phyloP scores from a whole-genome alignment of 2,888 invertebrate species.

The Eledona agricola region DNA sequence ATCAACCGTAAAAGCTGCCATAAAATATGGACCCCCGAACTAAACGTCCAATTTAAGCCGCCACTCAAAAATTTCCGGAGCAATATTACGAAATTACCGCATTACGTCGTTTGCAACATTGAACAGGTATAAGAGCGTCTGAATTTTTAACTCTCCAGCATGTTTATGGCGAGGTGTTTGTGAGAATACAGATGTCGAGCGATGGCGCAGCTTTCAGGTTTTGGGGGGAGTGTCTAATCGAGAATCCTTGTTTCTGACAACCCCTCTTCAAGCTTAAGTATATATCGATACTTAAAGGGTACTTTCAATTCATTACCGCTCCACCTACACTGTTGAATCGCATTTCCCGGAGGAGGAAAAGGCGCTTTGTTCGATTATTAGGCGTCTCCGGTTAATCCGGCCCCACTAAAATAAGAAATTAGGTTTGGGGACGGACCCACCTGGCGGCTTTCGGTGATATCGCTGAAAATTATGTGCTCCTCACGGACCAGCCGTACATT shows the following conservation, averaged over 20 bases:
- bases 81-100: constrained; percentile 40
- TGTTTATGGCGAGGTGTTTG: constrained; percentile 48
- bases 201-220: constrained; percentile 38
- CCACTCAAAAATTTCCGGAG: constrained; percentile 31
- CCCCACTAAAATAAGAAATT: no score
- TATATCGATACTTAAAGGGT: constrained; percentile 54
- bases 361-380: constrained; percentile 27
- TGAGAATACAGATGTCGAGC: constrained; percentile 50
- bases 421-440: no score
- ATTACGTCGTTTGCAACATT: constrained; percentile 43
- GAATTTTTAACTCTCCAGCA: constrained; percentile 49
- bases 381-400: no score
- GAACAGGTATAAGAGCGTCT: constrained; percentile 48
- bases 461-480: constrained; percentile 28
- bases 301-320: constrained; percentile 55
- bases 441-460: constrained; percentile 17
- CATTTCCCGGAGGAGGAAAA: constrained; percentile 13
- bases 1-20: constrained; percentile 17
- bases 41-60: constrained; percentile 25
- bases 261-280: constrained; percentile 53
- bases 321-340: constrained; percentile 33
- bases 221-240: constrained; percentile 55
- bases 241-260: constrained; percentile 59
- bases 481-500: constrained; percentile 12
- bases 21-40: constrained; percentile 18